Conservation (phyloP, 1,140 invertebrate species). For the Augochlora pura region DNA sequence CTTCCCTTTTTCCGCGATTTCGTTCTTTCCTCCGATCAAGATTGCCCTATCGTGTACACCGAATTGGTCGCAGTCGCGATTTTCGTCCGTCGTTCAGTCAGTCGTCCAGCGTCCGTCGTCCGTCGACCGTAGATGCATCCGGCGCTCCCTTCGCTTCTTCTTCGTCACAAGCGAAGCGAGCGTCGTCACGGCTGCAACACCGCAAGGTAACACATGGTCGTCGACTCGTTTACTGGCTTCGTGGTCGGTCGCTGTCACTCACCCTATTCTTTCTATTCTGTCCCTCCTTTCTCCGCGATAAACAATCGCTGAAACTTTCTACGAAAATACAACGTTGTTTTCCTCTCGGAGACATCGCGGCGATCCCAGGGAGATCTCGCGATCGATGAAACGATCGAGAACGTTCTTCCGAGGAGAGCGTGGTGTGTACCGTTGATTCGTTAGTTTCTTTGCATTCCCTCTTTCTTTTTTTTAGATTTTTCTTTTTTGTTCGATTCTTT, state of each 20-base stretch:
- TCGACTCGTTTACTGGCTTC: background rate
- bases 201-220: background rate
- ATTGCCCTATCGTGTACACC: background rate
- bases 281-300: constrained; percentile 55
- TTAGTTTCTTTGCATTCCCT: constrained; percentile 63
- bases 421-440: constrained; percentile 51
- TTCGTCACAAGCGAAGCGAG: background rate
- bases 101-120: background rate
- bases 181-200: background rate
- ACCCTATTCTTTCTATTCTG: background rate
- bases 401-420: constrained; percentile 39
- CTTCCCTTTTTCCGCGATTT: constrained; percentile 49
- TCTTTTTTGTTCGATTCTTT: constrained; percentile 62
- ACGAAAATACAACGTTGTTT: background rate
- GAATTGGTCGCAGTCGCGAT: constrained; percentile 25
- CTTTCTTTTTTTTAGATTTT: constrained; percentile 51
- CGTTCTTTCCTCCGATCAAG: constrained; percentile 7
- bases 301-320: background rate
- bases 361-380: background rate
- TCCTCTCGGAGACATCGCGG: background rate
- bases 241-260: constrained; percentile 9
- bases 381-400: background rate
- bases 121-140: too few species aligned
- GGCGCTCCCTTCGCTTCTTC: background rate
- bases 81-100: background rate